phyloP scores from a whole-genome alignment of 2,888 invertebrate species.

The Aleiodes alternator region DNA sequence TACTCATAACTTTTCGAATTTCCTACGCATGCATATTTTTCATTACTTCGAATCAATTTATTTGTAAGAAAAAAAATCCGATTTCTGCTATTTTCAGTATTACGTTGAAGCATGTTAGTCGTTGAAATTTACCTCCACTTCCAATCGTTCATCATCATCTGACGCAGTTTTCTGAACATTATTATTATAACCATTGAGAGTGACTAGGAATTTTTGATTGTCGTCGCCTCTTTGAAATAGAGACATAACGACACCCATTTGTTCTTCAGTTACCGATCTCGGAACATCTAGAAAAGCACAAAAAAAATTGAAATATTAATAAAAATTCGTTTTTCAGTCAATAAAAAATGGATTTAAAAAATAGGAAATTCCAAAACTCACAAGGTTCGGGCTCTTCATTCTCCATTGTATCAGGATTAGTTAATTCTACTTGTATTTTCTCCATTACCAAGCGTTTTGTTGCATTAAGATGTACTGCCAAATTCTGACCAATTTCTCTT shows the following conservation, averaged over 20 bases:
- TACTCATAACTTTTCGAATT: too few species aligned
- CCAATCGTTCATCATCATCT: conserved; percentile 66
- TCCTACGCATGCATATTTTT: too few species aligned
- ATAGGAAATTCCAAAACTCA: conserved; percentile 60
- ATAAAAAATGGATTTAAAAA: too few species aligned
- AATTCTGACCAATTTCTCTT: conserved; percentile 68
- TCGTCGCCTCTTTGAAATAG: conserved; percentile 71
- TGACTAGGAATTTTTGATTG: conserved; percentile 73
- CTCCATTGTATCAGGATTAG: conserved; percentile 58
- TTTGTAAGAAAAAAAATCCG: too few species aligned
- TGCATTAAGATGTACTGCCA: conserved; percentile 70
- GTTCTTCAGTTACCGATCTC: conserved; percentile 67
- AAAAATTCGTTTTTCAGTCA: neutral
- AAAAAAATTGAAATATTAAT: conserved; percentile 4
- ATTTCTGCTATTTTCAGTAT: too few species aligned
- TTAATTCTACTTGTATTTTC: conserved; percentile 71
- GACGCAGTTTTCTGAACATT: conserved; percentile 64
- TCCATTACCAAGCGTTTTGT: conserved; percentile 71
- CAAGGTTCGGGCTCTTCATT: conserved; percentile 61
- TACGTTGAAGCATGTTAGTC: neutral
- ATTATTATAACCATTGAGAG: conserved; percentile 72
- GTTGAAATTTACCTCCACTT: conserved; percentile 66
- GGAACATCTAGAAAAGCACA: conserved; percentile 59
- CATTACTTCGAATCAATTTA: too few species aligned
- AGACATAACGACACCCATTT: conserved; percentile 71